Evolutionary conservation across 2,113 vertebrate species (phyloP).

Genomic region (Circaetus cinerascens): DNA sequence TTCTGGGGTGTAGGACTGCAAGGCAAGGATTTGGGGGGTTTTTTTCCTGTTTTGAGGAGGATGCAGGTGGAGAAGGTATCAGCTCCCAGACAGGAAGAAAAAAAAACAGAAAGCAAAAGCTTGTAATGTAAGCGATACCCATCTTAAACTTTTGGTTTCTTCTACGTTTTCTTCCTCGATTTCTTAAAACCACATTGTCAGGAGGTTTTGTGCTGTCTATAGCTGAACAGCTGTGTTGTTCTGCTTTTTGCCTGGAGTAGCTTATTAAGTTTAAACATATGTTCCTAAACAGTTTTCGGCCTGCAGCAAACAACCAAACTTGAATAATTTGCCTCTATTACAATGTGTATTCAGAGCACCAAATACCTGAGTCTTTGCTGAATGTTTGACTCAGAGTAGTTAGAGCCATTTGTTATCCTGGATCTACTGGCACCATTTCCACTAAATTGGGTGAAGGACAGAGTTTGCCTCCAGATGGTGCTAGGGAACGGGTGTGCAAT

Average conservation of each 20-base stretch:
- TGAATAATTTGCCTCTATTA: not conserved
- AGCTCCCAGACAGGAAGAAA: not conserved
- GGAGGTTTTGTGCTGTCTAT: not conserved
- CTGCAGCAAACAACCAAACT: not conserved
- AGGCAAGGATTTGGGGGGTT: not conserved
- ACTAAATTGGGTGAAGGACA: rapidly evolving
- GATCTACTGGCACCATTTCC: not conserved
- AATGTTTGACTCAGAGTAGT: not conserved
- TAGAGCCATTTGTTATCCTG: not conserved
- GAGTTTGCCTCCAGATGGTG: slow-evolving; percentile 23
- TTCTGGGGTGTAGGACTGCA: not conserved
- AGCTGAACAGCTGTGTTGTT: not conserved
- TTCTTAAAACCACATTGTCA: not conserved
- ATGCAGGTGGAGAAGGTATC: not conserved
- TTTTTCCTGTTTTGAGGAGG: not conserved
- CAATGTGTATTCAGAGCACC: rapidly evolving
- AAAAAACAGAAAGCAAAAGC: not conserved
- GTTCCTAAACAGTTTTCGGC: not conserved
- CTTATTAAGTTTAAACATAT: not conserved
- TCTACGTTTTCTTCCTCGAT: rapidly evolving
- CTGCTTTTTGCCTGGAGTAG: not conserved
- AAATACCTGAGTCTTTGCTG: not conserved
- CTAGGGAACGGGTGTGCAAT: not conserved
- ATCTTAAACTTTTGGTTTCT: not conserved
- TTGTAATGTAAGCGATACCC: not conserved